These are phyloP conservation scores for Tangara arthus DNA, from an alignment of 2,797 vertebrate genomes.

Conservation along the genomic window DNA sequence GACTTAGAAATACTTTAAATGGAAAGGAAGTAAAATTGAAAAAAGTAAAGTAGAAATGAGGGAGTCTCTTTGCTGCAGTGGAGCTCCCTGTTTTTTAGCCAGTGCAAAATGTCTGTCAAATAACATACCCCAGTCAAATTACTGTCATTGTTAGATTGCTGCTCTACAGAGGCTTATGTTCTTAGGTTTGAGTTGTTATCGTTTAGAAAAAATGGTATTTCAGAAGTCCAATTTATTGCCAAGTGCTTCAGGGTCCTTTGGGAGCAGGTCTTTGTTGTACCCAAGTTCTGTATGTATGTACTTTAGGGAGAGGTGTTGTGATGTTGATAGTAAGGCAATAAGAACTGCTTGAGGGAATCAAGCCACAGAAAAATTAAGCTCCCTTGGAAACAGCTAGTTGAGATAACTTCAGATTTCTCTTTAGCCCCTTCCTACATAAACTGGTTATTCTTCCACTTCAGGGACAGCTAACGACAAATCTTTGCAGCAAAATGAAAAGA, in stretches of 20 bases:
- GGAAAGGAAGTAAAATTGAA: not conserved
- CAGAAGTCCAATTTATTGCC: not conserved
- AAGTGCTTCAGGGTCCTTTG: not conserved
- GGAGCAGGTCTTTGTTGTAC: not conserved
- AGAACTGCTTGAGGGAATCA: not conserved
- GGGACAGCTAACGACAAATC: not conserved
- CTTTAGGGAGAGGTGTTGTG: not conserved
- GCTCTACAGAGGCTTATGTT: not conserved
- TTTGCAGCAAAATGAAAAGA: not conserved
- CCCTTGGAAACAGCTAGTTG: not conserved
- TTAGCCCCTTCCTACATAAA: not conserved
- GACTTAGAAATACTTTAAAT: not conserved
- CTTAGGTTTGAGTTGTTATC: not conserved
- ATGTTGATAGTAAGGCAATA: not conserved
- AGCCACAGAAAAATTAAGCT: not conserved
- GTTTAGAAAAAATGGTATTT: not conserved
- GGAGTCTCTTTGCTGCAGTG: not conserved
- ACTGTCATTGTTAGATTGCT: not conserved
- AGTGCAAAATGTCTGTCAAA: not conserved
- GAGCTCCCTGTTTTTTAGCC: not conserved
- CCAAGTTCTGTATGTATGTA: not conserved
- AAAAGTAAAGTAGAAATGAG: not conserved
- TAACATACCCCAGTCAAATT: not conserved
- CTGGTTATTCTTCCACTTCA: not conserved
- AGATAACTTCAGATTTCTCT: not conserved